Evolutionary conservation across 2,888 invertebrate species (phyloP).

Genomic region (Eupithecia subumbrata): DNA sequence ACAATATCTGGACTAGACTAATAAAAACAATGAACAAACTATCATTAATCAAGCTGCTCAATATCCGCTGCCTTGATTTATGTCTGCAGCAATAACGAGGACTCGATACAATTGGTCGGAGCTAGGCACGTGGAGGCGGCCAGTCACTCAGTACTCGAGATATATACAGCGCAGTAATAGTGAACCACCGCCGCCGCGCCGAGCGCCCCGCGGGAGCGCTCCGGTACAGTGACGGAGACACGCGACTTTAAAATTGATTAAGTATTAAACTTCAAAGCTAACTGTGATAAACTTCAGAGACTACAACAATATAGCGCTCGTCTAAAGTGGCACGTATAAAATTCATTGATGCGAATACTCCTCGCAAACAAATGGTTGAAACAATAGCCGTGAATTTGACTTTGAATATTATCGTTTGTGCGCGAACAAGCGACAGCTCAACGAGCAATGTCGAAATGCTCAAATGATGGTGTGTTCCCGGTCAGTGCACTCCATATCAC

Average conservation of each 20-base stretch:
- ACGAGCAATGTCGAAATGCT: conserved; percentile 29
- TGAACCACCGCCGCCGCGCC: not conserved
- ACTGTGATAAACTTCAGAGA: not conserved
- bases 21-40: conserved; percentile 27
- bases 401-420: conserved; percentile 28
- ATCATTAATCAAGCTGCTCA: conserved; percentile 30
- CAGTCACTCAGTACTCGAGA: conserved; percentile 35
- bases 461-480: conserved; percentile 24
- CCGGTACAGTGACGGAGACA: not conserved
- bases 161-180: conserved; percentile 19
- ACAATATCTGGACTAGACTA: conserved; percentile 45
- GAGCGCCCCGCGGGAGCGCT: not conserved
- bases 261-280: no score
- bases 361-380: conserved; percentile 24
- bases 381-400: conserved; percentile 24
- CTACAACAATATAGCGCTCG: not conserved
- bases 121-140: conserved; percentile 41
- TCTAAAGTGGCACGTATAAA: not conserved
- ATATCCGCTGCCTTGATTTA: conserved; percentile 29
- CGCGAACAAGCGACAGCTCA: conserved; percentile 28
- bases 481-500: conserved; percentile 23
- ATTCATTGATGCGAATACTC: conserved; percentile 8
- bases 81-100: conserved; percentile 26
- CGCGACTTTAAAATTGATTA: no score
- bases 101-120: conserved; percentile 54